Percentiles rank a stretch among this genome's conserved stretches.
Evolutionary conservation across 2,797 vertebrate species (phyloP).

Genomic region (Microcaecilia unicolor): DNA sequence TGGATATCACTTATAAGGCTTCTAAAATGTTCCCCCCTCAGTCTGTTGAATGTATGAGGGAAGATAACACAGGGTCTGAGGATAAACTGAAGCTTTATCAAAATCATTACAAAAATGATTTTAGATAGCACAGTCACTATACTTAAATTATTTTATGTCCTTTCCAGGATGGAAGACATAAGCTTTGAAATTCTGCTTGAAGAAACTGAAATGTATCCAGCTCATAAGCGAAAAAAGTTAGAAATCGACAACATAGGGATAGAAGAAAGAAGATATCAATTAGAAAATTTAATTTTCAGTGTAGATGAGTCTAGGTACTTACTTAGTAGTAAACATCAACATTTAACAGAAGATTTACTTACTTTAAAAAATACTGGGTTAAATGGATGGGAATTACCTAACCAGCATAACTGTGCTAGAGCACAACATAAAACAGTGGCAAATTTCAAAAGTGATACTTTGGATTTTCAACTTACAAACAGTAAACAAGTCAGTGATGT

Average conservation of each 20-base stretch:
- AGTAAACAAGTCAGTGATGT: not conserved
- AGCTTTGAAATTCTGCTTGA: not conserved
- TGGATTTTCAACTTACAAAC: not conserved
- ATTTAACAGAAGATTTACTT: conserved; percentile 9
- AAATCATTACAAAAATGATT: too few relatives aligned
- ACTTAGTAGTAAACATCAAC: not conserved
- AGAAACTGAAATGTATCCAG: conserved; percentile 3
- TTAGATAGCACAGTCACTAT: too few relatives aligned
- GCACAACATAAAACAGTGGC: not conserved
- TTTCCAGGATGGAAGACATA: conserved; percentile 21
- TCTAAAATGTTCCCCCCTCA: too few relatives aligned
- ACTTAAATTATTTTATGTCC: too few relatives aligned
- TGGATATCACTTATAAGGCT: too few relatives aligned
- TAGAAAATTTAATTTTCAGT: not conserved
- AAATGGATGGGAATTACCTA: too few relatives aligned
- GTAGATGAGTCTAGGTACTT: not conserved
- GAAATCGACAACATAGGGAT: not conserved
- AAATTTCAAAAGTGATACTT: not conserved
- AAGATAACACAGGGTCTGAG: too few relatives aligned
- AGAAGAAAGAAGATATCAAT: not conserved
- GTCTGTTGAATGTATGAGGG: too few relatives aligned
- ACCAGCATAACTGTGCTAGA: too few relatives aligned
- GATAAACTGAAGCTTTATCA: too few relatives aligned
- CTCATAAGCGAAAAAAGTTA: conserved; percentile 18
- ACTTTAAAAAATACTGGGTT: not conserved